A percentile compares a stretch with the other conserved stretches of the same genome.
Conservation (phyloP, 2,797 vertebrate genomes). For the Otolemur crassicaudatus region DNA sequence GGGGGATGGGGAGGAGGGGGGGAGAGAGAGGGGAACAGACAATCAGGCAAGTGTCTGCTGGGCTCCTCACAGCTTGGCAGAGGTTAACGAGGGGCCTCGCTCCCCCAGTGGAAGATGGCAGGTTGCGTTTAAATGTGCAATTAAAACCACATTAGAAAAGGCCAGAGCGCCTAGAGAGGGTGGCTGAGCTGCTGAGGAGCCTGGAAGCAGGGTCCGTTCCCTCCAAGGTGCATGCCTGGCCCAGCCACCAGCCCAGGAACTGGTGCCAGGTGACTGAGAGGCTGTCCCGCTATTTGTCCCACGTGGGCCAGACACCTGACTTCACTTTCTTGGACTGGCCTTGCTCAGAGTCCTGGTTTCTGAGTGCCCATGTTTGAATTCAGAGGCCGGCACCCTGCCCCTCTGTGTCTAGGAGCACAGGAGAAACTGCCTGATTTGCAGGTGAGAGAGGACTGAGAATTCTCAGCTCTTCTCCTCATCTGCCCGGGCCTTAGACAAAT, state of each 20-base stretch:
- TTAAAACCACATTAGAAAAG: slow-evolving; percentile 56
- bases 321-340: rapidly evolving
- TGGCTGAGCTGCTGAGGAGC: neutral
- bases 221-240: neutral
- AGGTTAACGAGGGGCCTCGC: slow-evolving; percentile 62
- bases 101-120: neutral
- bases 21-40: neutral
- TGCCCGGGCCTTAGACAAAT: neutral
- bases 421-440: neutral
- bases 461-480: neutral
- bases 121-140: slow-evolving; percentile 36
- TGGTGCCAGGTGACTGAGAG: neutral
- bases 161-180: neutral
- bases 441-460: neutral
- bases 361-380: rapidly evolving
- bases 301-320: neutral
- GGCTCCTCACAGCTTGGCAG: neutral
- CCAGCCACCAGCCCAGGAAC: neutral
- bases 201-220: neutral
- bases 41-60: neutral
- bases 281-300: neutral
- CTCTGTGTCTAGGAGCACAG: rapidly evolving
- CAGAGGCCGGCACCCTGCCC: neutral
- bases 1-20: neutral
- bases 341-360: neutral